These are phyloP conservation scores for Callorhinus ursinus DNA, from an alignment of 2,113 vertebrate genomes.

Conservation along the genomic window DNA sequence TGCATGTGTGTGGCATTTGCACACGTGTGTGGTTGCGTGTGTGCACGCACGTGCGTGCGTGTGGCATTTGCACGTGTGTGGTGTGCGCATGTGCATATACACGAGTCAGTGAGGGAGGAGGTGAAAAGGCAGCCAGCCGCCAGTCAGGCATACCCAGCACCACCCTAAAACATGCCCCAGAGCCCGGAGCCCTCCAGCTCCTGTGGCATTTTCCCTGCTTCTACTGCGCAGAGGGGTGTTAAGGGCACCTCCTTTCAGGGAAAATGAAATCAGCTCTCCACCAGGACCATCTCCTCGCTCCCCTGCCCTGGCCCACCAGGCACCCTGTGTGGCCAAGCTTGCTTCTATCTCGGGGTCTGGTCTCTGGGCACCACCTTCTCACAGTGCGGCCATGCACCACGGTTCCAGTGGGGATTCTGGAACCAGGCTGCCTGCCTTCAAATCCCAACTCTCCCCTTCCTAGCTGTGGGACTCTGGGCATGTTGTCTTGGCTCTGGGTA, in stretches of 20 bases:
- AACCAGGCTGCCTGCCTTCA: neutral
- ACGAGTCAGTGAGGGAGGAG: no score
- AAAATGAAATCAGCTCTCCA: neutral
- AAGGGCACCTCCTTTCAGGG: neutral
- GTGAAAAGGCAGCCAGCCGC: no score
- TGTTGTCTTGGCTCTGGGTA: neutral
- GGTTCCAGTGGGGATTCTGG: neutral
- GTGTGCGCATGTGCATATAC: neutral
- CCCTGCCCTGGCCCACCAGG: neutral
- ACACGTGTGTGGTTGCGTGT: no score
- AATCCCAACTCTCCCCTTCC: neutral
- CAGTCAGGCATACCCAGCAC: neutral
- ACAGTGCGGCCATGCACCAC: rapidly evolving
- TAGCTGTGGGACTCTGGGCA: neutral
- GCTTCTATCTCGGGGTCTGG: rapidly evolving
- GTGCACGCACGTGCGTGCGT: no score
- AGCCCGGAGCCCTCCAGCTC: rapidly evolving
- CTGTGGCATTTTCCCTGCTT: neutral
- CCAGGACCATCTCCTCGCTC: neutral
- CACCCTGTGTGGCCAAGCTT: neutral
- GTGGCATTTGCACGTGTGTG: no score
- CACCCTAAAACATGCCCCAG: neutral
- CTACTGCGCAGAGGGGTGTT: rapidly evolving
- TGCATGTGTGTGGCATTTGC: no score
- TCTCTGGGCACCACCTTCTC: neutral